Evolutionary conservation across 2,888 invertebrate genomes (phyloP), one percentile per base, ranked within the genome.

Genomic region (Phymatocera aterrima): DNA sequence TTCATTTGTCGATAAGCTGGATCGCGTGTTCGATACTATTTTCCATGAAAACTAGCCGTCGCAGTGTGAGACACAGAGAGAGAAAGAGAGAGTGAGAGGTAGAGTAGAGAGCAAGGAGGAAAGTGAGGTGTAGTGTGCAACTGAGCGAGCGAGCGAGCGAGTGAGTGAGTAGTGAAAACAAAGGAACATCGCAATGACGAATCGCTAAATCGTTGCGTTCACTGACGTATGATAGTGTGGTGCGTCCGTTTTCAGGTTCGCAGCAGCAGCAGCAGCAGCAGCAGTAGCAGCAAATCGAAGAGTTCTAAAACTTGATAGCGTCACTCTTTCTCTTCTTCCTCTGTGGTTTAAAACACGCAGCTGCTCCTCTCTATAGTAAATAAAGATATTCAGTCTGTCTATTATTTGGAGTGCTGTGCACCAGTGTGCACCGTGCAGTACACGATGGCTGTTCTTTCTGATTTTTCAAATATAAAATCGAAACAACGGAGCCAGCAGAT

Each of bases 191-290:
- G 54, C 57, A n/a, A n/a, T n/a, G 28, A 28, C 57, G 57, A 57
- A 24, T 57, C 57, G 57, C 57, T 57, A 46, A 57, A 57, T 24
- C 57, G 28, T 57, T 28, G 28, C 28, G 28, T 24, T 24, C 28
- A 57, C 8, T 40, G 40, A 40, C 40, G 8, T 4, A 8, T 40
- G 4, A 4, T 4, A 12, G 28, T 8, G 46, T 46, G 46, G 24
- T 57, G 28, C 15, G 57, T 57, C 28, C 28, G 28, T 12, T 28
- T 28, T n/a, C 15, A 12, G 12, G 57, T 57, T 21, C 28, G 51
- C 46, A 78, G 64, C 54, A 75, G 77, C 74, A 79, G 75, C 79
- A 77, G 72, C 78, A 78, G 51, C 61, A 72, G 77, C 34, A 57
- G 79, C 28, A 70, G 70, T 65, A 64, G 68, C 46, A 40, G 40